Evolutionary conservation across 2,888 invertebrate species (phyloP), one percentile per base, ranked within the genome.

Genomic region (Metallyticus violacea): DNA sequence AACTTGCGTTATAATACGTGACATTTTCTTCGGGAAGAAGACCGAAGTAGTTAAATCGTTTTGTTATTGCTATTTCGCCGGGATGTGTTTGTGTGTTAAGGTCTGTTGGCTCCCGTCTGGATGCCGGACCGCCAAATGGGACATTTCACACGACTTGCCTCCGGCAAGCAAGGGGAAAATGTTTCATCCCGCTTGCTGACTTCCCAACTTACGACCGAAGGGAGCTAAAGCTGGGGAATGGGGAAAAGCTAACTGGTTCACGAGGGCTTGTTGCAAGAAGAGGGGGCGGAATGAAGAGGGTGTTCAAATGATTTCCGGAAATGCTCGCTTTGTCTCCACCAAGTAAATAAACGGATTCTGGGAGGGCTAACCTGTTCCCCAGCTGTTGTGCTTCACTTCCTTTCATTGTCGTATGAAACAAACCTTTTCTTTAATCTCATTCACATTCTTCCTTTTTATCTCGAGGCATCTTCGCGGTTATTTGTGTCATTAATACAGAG

Each of bases 281-380:
- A 6, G 25, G 27, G 30, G 26, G n/a, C n/a, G 76, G 82, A 62
- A 62, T 25, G 81, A 40, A 77, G 78, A 40, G 82, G 78, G 25
- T 83, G n/a, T 40, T 79, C 78, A 86, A 85, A 84, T 86, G 80
- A 86, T 86, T 84, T 84, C 86, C 86, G 86, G 86, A 86, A 86
- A 84, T 40, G 85, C 77, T 86, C 79, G 84, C 79, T 86, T 86
- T 86, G 86, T 86, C 85, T 84, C 79, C 30, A 62, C 83, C 85
- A 84, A 86, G 29, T 85, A 86, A 86, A 85, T 85, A 86, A 85
- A 86, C 86, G 77, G 29, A 77, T 40, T 26, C 62, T 62, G 78
- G 62, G 30, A 26, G 79, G 26, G n/a, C 29, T 81, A 86, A 82
- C 81, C 77, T 82, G 77, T 29, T 82, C n/a, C 76, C 86, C 86